Evolutionary conservation across 2,797 vertebrate species (phyloP).

Genomic region (Champsocephalus gunnari): DNA sequence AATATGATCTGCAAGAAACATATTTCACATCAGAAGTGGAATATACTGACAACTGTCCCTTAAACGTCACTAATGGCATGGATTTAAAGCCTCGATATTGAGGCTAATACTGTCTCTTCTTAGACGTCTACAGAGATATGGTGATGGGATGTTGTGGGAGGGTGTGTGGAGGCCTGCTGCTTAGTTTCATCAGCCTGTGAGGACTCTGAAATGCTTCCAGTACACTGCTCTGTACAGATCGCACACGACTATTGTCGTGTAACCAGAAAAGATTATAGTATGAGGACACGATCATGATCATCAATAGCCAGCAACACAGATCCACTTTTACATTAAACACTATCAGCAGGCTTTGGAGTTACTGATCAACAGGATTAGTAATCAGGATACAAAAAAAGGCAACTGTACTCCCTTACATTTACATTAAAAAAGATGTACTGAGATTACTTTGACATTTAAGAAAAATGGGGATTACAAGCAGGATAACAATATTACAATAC

Average conservation of each 20-base stretch:
- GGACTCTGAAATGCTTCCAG: slow-evolving; percentile 29
- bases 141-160: slow-evolving; percentile 30
- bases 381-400: too few species aligned
- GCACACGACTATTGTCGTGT: not conserved
- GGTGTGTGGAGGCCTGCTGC: slow-evolving; percentile 46
- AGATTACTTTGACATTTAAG: too few species aligned
- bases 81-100: slow-evolving; percentile 1
- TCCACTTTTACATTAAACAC: not conserved
- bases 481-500: too few species aligned
- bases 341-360: not conserved
- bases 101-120: not conserved
- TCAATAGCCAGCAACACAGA: not conserved
- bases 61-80: not conserved
- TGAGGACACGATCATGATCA: not conserved
- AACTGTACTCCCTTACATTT: too few species aligned
- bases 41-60: not conserved
- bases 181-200: slow-evolving; percentile 50
- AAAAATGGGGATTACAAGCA: too few species aligned
- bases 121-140: slow-evolving; percentile 8
- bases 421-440: too few species aligned
- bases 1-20: not conserved
- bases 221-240: not conserved
- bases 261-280: not conserved
- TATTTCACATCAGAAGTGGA: not conserved
- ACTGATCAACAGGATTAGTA: too few species aligned